Conservation (phyloP, 2,113 vertebrate genomes). For the Nansenia antarctica region DNA sequence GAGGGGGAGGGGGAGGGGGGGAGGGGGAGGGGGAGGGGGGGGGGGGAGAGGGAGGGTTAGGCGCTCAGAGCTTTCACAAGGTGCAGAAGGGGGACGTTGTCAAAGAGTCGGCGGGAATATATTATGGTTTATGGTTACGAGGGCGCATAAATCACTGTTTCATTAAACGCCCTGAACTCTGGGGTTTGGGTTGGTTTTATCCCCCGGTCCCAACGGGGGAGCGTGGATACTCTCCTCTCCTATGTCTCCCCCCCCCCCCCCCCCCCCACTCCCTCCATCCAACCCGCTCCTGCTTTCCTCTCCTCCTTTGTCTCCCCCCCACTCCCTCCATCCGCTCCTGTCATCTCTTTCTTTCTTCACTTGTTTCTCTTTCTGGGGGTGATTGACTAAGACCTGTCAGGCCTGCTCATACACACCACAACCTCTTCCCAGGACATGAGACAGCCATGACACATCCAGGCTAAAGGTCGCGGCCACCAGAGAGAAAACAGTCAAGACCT, state of each 20-base stretch:
- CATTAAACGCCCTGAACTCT: conserved; percentile 63
- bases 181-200: conserved; percentile 16
- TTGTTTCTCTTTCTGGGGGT: not conserved
- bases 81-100: not conserved
- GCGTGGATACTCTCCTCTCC: not conserved
- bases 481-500: not conserved
- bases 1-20: conserved; percentile 1
- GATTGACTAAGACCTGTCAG: conserved; percentile 19
- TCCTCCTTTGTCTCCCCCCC: not conserved
- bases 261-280: not conserved
- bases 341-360: not conserved
- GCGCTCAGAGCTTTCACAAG: not conserved
- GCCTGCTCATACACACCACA: conserved; percentile 21
- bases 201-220: not conserved
- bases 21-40: conserved; percentile 32
- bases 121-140: conserved; percentile 68
- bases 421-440: not conserved
- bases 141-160: conserved; percentile 72
- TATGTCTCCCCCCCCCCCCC: not conserved
- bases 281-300: not conserved
- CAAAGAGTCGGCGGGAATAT: conserved; percentile 46
- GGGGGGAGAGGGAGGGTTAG: not conserved
- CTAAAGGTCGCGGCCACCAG: no score
- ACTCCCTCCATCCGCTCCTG: not conserved
- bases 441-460: conserved; percentile 22